Evolutionary conservation across 2,888 invertebrate species (phyloP).

Genomic region (Drosophila picticornis): DNA sequence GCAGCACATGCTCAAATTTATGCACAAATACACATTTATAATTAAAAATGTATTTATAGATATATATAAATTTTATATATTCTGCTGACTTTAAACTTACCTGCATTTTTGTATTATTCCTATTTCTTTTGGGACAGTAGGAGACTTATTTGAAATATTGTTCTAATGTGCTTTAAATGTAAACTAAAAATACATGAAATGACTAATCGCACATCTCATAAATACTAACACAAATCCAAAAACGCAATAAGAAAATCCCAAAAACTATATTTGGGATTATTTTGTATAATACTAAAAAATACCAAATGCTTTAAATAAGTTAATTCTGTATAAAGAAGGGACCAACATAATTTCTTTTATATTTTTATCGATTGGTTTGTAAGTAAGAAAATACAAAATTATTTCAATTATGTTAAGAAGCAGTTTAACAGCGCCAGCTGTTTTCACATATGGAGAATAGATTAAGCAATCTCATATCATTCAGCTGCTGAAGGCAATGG

Average conservation of each 20-base stretch:
- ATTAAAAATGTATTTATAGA: not conserved
- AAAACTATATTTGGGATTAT: not conserved
- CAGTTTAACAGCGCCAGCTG: not conserved
- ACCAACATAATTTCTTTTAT: not conserved
- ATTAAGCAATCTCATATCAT: not conserved
- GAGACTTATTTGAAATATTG: not conserved
- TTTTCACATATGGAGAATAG: no score
- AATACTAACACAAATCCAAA: conserved; percentile 6
- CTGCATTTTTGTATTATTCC: conserved; percentile 42
- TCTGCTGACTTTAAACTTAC: conserved; percentile 2
- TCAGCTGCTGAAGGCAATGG: not conserved
- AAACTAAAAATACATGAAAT: conserved; percentile 36
- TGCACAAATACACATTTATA: not conserved
- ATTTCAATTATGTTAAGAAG: not conserved
- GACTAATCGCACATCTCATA: conserved; percentile 35
- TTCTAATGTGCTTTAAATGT: conserved; percentile 11
- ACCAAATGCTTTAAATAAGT: not conserved
- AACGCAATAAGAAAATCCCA: conserved; percentile 13
- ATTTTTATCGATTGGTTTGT: not conserved
- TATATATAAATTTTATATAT: not conserved
- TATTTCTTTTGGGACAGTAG: not conserved
- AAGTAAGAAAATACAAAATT: not conserved
- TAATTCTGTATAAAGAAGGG: not conserved
- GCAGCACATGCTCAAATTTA: conserved; percentile 14
- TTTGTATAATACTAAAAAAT: conserved; percentile 1